These are phyloP conservation scores for Sanderia malayensis DNA, from an alignment of 30 jellyfish, hydroid and myxozoan species.

Conservation along the genomic window DNA sequence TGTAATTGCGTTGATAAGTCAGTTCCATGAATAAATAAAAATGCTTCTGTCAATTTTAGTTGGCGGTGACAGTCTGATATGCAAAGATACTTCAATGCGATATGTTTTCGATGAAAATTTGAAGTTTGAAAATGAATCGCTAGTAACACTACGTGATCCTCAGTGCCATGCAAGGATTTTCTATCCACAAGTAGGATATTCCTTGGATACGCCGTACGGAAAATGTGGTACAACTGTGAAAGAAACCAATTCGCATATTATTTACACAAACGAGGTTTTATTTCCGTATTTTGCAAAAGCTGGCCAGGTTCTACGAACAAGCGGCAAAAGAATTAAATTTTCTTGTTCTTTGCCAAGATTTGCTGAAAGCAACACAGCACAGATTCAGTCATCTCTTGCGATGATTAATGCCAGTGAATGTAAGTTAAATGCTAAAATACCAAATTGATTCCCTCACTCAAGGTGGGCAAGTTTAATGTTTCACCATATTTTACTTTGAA, in stretches of 20 bases:
- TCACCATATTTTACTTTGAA: too few species aligned
- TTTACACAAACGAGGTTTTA: neutral
- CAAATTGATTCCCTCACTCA: too few species aligned
- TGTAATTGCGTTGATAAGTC: too few species aligned
- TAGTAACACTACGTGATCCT: neutral
- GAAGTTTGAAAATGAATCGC: neutral
- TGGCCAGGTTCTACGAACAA: neutral
- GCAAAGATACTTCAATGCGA: neutral
- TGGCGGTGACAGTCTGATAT: neutral
- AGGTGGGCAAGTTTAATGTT: too few species aligned
- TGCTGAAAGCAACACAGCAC: neutral
- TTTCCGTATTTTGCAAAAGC: neutral
- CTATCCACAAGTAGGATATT: neutral
- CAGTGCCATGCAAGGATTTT: neutral
- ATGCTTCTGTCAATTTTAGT: neutral
- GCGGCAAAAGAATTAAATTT: neutral
- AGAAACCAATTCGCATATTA: neutral
- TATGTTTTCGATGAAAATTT: neutral
- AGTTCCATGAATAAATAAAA: too few species aligned
- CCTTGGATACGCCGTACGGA: neutral
- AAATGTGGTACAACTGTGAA: neutral
- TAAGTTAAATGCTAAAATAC: too few species aligned
- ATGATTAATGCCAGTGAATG: neutral
- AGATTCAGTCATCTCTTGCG: neutral
- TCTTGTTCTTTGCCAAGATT: neutral